phyloP scores from a whole-genome alignment of 2,797 vertebrate species.

The Sylvilagus floridanus region DNA sequence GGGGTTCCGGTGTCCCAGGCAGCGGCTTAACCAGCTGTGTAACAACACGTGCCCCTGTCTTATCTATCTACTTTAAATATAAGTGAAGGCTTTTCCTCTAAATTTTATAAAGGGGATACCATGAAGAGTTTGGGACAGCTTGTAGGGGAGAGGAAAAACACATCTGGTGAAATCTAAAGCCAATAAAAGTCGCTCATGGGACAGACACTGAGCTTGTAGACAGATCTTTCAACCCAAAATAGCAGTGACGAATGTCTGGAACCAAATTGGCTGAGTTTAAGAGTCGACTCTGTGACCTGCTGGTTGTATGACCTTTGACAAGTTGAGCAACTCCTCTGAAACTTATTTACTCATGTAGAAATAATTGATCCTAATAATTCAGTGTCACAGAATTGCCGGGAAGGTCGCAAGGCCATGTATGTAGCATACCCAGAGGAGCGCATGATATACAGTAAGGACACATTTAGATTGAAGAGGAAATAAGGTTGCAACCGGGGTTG shows the following conservation, averaged over 20 bases:
- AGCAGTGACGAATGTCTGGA: background rate
- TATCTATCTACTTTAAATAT: no score
- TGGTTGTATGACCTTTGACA: background rate
- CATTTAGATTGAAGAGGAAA: no score
- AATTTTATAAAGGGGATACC: background rate
- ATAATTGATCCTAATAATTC: background rate
- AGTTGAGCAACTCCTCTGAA: constrained; percentile 28
- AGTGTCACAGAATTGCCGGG: background rate
- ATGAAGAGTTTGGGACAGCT: background rate
- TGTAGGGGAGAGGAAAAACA: background rate
- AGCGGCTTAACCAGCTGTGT: no score
- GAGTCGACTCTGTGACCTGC: background rate
- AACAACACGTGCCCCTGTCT: no score
- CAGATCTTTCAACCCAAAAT: background rate
- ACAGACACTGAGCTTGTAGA: background rate
- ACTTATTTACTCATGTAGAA: background rate
- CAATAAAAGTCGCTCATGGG: background rate
- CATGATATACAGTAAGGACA: background rate
- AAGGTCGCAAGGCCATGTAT: background rate
- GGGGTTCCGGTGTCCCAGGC: no score
- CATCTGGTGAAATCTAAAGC: background rate
- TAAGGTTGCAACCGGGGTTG: no score
- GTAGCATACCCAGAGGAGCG: background rate
- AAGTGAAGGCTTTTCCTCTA: no score
- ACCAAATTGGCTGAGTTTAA: background rate